Evolutionary conservation across 2,797 vertebrate species (phyloP), one percentile per base, ranked within the genome.

Genomic region (Choloepus didactylus): DNA sequence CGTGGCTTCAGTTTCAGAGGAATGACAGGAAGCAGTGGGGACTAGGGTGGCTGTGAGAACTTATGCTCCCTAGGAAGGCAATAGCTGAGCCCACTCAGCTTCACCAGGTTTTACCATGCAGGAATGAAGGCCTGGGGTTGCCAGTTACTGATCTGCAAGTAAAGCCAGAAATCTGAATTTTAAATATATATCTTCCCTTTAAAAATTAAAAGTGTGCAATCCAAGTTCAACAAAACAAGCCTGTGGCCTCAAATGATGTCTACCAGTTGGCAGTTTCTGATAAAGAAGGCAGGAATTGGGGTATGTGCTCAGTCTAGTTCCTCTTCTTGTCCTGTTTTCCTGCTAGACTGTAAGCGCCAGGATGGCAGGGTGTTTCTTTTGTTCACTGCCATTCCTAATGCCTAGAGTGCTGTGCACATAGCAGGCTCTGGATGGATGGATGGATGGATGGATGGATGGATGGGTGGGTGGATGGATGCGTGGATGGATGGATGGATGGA

Each of bases 131-230:
- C 35, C 38, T 54, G 41, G 6, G 62, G 31, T 72, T 66, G 38
- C 54, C 2, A 51, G 29, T 72, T 69, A 56, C 54, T 89, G 54
- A 38, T 44, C 27, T 75, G 69, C 87, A 87, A 66, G 62, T 25
- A 44, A 85, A 88, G 64, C 51, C 64, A 93, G 54, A 38, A 51
- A 67, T n/a, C 44, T 6, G 51, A 51, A 16, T 56, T 76, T 76
- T 75, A 64, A 51, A 62, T 69, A 31, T 80, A 31, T 60, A 51
- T 87, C 87, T 89, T 93, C 49, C 66, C 5, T 70, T 83, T 92
- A 56, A 77, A 90, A 93, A 89, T 83, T 44, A 23, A 94, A 91
- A 88, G 46, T 23, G 44, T 44, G 29, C 4, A 59, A 38, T 66
- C 23, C 64, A 64, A 70, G 12, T 23, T 67, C 51, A 80, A 75